These are phyloP conservation scores for Atractosteus spatula DNA, from an alignment of 2,113 vertebrate species.

Conservation along the genomic window DNA sequence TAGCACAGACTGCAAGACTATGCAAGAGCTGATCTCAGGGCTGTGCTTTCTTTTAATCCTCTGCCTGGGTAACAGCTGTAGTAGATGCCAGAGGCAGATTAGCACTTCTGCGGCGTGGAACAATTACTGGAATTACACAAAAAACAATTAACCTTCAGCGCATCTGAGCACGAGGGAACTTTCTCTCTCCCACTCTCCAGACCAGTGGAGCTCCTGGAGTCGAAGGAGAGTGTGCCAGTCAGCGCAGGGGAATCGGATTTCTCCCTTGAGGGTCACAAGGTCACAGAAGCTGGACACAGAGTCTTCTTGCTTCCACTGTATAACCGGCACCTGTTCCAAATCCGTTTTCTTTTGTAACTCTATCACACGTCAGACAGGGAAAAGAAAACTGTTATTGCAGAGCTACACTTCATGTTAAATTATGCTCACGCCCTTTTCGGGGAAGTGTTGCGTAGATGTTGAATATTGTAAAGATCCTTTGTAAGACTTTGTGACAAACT, in stretches of 20 bases:
- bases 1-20: neutral
- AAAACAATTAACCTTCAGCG: slow-evolving; percentile 7
- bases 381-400: slow-evolving; percentile 66
- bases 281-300: slow-evolving; percentile 57
- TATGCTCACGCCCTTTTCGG: slow-evolving; percentile 31
- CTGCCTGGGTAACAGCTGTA: neutral
- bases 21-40: neutral
- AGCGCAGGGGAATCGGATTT: slow-evolving; percentile 61
- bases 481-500: neutral
- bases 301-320: slow-evolving; percentile 54
- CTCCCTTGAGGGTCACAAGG: slow-evolving; percentile 60
- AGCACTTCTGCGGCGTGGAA: neutral
- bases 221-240: slow-evolving; percentile 47
- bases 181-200: slow-evolving; percentile 9
- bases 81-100: neutral
- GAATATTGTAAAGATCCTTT: neutral
- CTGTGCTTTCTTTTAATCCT: neutral
- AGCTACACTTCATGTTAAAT: slow-evolving; percentile 53
- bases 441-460: neutral
- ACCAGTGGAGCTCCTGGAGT: slow-evolving; percentile 28
- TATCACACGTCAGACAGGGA: slow-evolving; percentile 58
- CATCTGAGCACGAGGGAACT: neutral
- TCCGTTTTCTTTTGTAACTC: slow-evolving; percentile 64
- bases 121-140: neutral
- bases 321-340: slow-evolving; percentile 69